Percentiles rank a stretch among this genome's conserved stretches.
Evolutionary conservation across 2,113 vertebrate species (phyloP).

Genomic region (Centropus bengalensis): DNA sequence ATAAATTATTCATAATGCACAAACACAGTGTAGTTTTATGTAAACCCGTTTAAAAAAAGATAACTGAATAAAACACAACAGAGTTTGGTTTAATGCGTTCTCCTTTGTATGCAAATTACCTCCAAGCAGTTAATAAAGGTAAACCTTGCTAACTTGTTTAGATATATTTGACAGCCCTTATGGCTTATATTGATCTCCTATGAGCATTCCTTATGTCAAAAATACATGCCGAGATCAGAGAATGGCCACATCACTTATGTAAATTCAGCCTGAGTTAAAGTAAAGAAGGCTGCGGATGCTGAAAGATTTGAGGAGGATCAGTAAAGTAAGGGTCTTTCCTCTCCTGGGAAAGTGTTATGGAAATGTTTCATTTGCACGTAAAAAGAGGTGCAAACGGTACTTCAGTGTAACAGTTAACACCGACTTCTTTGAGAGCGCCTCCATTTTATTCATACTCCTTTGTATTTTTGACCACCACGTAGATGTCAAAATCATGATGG

Average conservation of each 20-base stretch:
- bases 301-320: not conserved
- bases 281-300: not conserved
- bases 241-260: not conserved
- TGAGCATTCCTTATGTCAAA: not conserved
- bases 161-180: not conserved
- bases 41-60: conserved; percentile 43
- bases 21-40: conserved; percentile 51
- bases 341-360: not conserved
- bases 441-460: not conserved
- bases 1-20: conserved; percentile 69
- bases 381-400: not conserved
- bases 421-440: not conserved
- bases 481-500: not conserved
- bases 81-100: conserved; percentile 6
- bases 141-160: conserved; percentile 30
- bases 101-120: conserved; percentile 29
- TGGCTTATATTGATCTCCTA: not conserved
- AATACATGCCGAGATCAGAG: not conserved
- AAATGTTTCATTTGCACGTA: not conserved
- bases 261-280: not conserved
- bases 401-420: not conserved
- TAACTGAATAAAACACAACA: conserved; percentile 37
- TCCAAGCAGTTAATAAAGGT: conserved; percentile 24
- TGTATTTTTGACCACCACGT: accelerated
- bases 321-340: not conserved